Percentiles rank a stretch among this genome's conserved stretches.
Evolutionary conservation across 2,888 invertebrate species (phyloP).

Genomic region (Embidobia sp.): DNA sequence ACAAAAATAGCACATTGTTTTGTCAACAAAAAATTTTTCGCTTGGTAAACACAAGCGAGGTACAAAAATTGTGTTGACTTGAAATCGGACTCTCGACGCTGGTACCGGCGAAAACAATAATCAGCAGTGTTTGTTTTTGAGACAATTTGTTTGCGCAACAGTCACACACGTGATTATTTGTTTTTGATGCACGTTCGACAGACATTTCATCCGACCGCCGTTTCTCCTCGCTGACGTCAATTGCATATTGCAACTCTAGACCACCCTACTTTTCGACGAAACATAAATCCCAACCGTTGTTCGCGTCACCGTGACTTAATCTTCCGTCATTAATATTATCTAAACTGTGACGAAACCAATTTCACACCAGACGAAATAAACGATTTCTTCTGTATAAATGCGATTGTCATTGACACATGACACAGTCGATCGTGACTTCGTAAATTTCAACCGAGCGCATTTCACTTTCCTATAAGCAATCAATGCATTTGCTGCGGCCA

Average conservation of each 20-base stretch:
- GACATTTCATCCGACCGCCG: conserved; percentile 22
- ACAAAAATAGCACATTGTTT: too few relatives aligned
- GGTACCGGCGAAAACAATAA: conserved; percentile 10
- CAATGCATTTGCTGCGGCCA: too few relatives aligned
- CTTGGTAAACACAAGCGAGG: too few relatives aligned
- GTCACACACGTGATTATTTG: conserved; percentile 26
- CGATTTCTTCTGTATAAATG: too few relatives aligned
- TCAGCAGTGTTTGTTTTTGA: background rate
- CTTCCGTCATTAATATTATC: conserved; percentile 17
- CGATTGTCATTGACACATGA: background rate
- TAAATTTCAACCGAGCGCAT: too few relatives aligned
- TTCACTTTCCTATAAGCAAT: too few relatives aligned
- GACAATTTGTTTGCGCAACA: conserved; percentile 27
- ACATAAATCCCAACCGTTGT: conserved; percentile 27
- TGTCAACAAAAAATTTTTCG: too few relatives aligned
- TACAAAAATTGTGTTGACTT: background rate
- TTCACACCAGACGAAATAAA: background rate
- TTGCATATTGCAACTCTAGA: conserved; percentile 45
- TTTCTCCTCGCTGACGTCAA: conserved; percentile 34
- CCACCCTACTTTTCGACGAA: conserved; percentile 42
- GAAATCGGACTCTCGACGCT: too few relatives aligned
- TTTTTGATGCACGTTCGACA: conserved; percentile 35
- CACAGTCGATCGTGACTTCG: background rate
- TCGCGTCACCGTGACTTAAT: conserved; percentile 15
- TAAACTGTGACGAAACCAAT: conserved; percentile 10